Conservation (phyloP, 2,113 vertebrate genomes). For the Emydura subglobosa region DNA sequence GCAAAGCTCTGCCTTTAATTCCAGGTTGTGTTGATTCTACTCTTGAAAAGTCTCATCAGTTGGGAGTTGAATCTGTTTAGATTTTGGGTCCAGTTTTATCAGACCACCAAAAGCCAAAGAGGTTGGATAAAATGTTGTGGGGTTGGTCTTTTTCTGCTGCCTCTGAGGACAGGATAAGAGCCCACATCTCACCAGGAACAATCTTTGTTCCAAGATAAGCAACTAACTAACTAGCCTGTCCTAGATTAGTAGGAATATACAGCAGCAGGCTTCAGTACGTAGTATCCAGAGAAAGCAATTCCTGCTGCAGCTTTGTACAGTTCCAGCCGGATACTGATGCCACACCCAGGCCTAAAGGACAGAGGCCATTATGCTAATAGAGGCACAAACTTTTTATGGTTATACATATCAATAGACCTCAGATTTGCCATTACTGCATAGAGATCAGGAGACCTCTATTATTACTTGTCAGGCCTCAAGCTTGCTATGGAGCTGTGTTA, state of each 20-base stretch:
- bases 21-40: background rate
- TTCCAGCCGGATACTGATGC: background rate
- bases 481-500: background rate
- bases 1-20: constrained; percentile 15
- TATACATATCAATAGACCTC: rapidly evolving
- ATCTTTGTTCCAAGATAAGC: background rate
- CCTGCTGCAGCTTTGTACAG: background rate
- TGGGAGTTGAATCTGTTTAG: background rate
- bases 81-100: background rate
- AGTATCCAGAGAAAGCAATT: background rate
- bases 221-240: background rate
- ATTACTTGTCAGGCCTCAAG: rapidly evolving
- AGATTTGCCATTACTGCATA: background rate
- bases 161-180: background rate
- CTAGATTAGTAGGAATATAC: background rate
- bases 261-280: background rate
- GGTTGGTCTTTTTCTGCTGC: background rate
- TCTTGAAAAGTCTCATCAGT: background rate
- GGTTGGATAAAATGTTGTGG: background rate
- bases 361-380: background rate
- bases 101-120: background rate
- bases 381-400: background rate
- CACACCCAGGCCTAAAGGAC: background rate
- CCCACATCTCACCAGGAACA: background rate
- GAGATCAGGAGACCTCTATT: background rate